Base-by-base conservation (phyloP, 2,113 vertebrate species). In the Callaeas wilsoni region DNA sequence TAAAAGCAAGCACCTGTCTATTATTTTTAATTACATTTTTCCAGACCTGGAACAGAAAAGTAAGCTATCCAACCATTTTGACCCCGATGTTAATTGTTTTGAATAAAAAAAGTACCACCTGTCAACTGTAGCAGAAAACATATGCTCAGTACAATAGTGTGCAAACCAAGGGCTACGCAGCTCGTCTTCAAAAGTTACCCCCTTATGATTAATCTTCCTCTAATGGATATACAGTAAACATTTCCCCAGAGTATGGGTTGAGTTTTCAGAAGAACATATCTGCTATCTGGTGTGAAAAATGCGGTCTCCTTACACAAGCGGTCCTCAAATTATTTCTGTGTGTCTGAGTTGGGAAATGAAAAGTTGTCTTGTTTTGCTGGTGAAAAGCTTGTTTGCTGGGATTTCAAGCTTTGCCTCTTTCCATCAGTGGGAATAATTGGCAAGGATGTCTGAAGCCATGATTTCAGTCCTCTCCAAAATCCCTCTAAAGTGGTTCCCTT, bases 71-170 rank as follows among this genome's bases (percentile, higher is more conserved):
- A 53, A 27, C 10, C 7, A 4, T 87, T 85, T 53, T 92, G 88
- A 80, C 94, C 89, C 46, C 42, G 26, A 53, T 87, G 76, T 92
- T 95, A 95, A 92, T 95, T 88, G 79, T 94, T 97, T 60, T 50
- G 70, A 56, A 29, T 71, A 35, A 89, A 74, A 90, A 82, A 1
- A 19, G 41, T 41, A 37, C 76, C 91, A 89, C 94, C 94, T 96
- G 89, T 65, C 91, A 93, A 16, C 30, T 22, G 52, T 7, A 80
- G 94, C 77, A 92, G 77, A 16, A 85, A 94, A 71, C 70, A 92
- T 85, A 76, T 94, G 85, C 52, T 95, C 25, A n/a, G 30, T 55
- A 82, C 65, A 86, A 46, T 33, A 44, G 73, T 8, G 29, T 8
- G 69, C 37, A 73, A 78, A 59, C 21, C 32, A 13, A 44, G 86